phyloP scores from a whole-genome alignment of 2,113 vertebrate species.

The Cepphus grylle region DNA sequence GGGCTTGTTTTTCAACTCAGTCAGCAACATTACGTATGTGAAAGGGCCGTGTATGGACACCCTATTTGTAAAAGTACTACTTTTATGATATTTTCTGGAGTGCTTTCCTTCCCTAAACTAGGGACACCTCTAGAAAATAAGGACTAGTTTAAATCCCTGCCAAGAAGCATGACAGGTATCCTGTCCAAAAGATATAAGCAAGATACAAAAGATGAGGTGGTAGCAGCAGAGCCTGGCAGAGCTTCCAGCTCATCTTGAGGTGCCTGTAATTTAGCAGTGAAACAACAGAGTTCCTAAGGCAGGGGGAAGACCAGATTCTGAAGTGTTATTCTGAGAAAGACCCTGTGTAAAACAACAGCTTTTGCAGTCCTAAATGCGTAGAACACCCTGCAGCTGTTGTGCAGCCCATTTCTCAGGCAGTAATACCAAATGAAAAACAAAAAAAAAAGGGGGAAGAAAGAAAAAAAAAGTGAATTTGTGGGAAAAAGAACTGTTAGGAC shows the following conservation, averaged over 20 bases:
- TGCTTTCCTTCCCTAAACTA: neutral
- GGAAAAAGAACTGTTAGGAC: neutral
- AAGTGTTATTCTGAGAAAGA: neutral
- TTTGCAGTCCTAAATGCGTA: neutral
- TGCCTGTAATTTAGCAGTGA: neutral
- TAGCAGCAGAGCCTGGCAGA: neutral
- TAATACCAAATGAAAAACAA: neutral
- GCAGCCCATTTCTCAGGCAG: neutral
- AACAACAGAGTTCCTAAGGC: neutral
- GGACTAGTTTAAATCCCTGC: neutral
- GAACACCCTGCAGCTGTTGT: neutral
- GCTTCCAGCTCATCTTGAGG: neutral
- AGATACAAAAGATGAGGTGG: neutral
- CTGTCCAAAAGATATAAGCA: neutral
- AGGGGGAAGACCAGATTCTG: neutral
- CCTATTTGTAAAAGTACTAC: neutral
- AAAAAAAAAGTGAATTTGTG: neutral
- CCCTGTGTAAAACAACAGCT: neutral
- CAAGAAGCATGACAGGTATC: neutral
- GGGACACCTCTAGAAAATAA: neutral
- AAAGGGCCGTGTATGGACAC: neutral
- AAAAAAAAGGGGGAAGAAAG: neutral
- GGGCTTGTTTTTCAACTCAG: neutral
- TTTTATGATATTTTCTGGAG: neutral
- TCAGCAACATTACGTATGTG: neutral